Evolutionary conservation across 2,113 vertebrate genomes (phyloP).

Genomic region (Illadopsis cleaveri): DNA sequence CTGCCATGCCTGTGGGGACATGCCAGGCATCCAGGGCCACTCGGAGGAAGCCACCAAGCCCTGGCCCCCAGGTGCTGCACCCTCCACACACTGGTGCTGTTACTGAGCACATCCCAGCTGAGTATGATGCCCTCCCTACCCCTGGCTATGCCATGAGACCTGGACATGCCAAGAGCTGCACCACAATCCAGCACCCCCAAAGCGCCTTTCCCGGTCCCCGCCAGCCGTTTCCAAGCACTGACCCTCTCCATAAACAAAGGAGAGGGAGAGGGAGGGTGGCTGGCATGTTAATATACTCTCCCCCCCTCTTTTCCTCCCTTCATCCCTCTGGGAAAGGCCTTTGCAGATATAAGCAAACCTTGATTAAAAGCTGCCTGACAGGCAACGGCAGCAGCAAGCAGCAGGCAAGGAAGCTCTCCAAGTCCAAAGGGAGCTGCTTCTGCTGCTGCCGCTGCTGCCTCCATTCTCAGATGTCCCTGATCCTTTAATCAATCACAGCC

Average conservation of each 20-base stretch:
- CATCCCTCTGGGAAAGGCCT: constrained; percentile 69
- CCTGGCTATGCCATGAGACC: not conserved
- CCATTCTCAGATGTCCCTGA: constrained; percentile 44
- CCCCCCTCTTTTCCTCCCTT: constrained; percentile 60
- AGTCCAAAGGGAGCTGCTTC: constrained; percentile 64
- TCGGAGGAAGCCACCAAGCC: not conserved
- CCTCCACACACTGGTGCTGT: not conserved
- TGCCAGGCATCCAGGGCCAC: not conserved
- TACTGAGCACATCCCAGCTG: not conserved
- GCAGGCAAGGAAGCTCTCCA: constrained; percentile 61
- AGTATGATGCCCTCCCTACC: not conserved
- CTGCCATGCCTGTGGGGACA: rapidly evolving
- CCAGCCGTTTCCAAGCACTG: constrained; percentile 32
- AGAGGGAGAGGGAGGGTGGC: constrained; percentile 56
- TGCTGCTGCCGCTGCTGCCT: constrained; percentile 50
- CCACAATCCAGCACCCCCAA: not conserved
- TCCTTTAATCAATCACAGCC: constrained; percentile 68
- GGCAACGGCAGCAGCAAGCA: constrained; percentile 61
- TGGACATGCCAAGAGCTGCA: not conserved
- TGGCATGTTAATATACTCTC: constrained; percentile 70
- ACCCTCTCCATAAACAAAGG: constrained; percentile 72
- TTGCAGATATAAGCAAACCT: constrained; percentile 72
- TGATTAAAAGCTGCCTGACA: constrained; percentile 67
- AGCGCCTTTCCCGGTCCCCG: not conserved
- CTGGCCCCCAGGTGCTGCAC: not conserved